A percentile compares a stretch with the other conserved stretches of the same genome.
Conservation (phyloP, 2,113 vertebrate genomes). For the Castor canadensis region DNA sequence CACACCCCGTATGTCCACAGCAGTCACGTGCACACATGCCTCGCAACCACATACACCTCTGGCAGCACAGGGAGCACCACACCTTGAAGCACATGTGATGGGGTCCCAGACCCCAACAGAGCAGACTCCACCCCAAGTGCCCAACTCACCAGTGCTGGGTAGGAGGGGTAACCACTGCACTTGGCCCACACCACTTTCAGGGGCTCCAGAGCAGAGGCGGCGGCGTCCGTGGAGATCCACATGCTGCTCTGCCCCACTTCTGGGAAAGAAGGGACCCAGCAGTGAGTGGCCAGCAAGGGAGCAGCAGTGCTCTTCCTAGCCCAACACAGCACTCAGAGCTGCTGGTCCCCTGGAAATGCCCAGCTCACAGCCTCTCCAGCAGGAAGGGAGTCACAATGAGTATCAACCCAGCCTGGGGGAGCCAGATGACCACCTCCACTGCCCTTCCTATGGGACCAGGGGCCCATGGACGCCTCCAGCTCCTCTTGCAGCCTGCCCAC, state of each 20-base stretch:
- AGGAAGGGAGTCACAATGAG: background rate
- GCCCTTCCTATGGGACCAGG: background rate
- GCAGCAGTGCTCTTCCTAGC: too few species aligned
- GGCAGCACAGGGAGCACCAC: background rate
- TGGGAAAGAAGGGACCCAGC: constrained; percentile 69
- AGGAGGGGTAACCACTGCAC: constrained; percentile 99
- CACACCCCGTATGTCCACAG: too few species aligned
- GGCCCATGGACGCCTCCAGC: background rate
- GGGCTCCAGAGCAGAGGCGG: constrained; percentile 95
- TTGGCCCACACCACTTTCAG: constrained; percentile 99
- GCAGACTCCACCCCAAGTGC: background rate
- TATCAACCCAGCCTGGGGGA: background rate
- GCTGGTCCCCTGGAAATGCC: background rate
- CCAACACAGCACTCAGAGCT: background rate
- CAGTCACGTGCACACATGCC: background rate
- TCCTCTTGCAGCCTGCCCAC: background rate
- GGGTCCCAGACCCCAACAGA: background rate
- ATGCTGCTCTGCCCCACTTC: constrained; percentile 98
- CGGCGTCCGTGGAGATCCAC: constrained; percentile 96
- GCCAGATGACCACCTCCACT: background rate
- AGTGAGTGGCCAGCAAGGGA: too few species aligned
- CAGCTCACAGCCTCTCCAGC: background rate
- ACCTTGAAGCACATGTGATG: background rate
- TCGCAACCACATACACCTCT: background rate
- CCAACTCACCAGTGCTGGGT: constrained; percentile 93